These are phyloP conservation scores for Sarcophaga variegata DNA, from an alignment of 2,888 invertebrate species.

Conservation along the genomic window DNA sequence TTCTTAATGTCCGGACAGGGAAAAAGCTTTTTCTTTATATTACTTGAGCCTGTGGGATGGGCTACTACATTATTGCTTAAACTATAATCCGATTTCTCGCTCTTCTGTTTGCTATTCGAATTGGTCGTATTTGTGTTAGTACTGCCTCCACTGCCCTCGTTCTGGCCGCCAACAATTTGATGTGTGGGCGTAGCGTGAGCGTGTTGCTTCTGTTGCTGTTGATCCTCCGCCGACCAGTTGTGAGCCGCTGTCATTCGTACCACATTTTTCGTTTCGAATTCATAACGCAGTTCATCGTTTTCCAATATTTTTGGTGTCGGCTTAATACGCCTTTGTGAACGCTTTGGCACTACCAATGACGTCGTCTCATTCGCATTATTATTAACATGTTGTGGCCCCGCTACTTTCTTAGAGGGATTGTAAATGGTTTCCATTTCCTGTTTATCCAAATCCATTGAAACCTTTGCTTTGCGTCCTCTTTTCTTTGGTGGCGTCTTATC, in stretches of 20 bases:
- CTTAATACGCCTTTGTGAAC: slow-evolving; percentile 85
- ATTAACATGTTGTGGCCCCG: slow-evolving; percentile 4
- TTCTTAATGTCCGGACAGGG: slow-evolving; percentile 79
- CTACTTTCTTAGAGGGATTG: slow-evolving; percentile 12
- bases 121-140: not conserved
- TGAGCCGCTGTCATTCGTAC: slow-evolving; percentile 82
- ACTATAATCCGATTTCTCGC: slow-evolving; percentile 76
- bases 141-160: not conserved
- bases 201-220: slow-evolving; percentile 59
- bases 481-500: slow-evolving; percentile 80
- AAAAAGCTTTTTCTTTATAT: slow-evolving; percentile 78
- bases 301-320: slow-evolving; percentile 87
- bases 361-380: slow-evolving; percentile 11
- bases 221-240: slow-evolving; percentile 72
- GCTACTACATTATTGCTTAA: slow-evolving; percentile 46
- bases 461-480: slow-evolving; percentile 80
- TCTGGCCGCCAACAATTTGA: slow-evolving; percentile 62
- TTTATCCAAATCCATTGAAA: slow-evolving; percentile 60
- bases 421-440: slow-evolving; percentile 57
- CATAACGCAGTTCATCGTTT: slow-evolving; percentile 85
- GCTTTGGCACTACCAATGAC: slow-evolving; percentile 77
- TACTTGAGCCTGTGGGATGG: slow-evolving; percentile 72
- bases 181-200: slow-evolving; percentile 73
- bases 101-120: slow-evolving; percentile 73
- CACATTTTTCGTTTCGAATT: slow-evolving; percentile 84